Evolutionary conservation across 2,888 invertebrate species (phyloP), one percentile per base, ranked within the genome.

Genomic region (Ophion ellenae): DNA sequence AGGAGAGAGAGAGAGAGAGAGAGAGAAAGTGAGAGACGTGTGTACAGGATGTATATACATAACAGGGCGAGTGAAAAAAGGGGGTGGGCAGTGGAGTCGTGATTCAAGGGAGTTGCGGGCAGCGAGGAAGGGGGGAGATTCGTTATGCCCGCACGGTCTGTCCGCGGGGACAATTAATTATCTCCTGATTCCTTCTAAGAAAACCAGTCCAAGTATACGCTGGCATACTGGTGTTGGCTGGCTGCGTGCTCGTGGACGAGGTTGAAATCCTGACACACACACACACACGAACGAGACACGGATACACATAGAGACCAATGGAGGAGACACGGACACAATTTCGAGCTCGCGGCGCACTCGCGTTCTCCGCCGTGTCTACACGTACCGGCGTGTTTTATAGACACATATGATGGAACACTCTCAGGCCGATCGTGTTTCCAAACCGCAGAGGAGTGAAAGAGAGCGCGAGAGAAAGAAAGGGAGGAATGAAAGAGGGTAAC

Each of bases 351-450:
- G 73, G 73, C 76, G 84, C 83, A 81, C 75, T 78, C 80, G 87
- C 84, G 53, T 53, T 86, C 89, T 89, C 73, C 86, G 87, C 85
- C 84, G 86, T 86, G 86, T 84, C 84, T 85, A 86, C 85, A 86
- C 86, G 86, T 85, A 85, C 85, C 84, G 87, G 89, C 87, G 87
- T 91, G 91, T 91, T 93, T 92, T 92, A 93, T 93, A 93, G 92
- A 93, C 93, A 93, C 91, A 93, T 93, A 93, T 93, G 93, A 93
- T 93, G 93, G 92, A 93, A 92, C 92, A 93, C 92, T 94, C 94
- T 94, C 94, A 94, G 94, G 94, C 94, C 89, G 94, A 94, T 94
- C 94, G 93, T 92, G 93, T 94, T 94, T 93, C 53, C 94, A 93
- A 93, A 94, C 94, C 94, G 91, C 94, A 94, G 92, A 91, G 91